phyloP scores from a whole-genome alignment of 1,140 invertebrate genomes.

The fruit fly (Drosophila melanogaster) region Release_6_plus_ISO1_MT NC_004354.4:19083001-19083500 shows the following conservation, averaged over 20 bases:
- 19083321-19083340: too few relatives aligned
- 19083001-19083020: conserved; percentile 94
- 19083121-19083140: conserved; percentile 97
- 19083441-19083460: background rate
- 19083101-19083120: conserved; percentile 92
- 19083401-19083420: conserved; percentile 10
- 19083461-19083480: conserved; percentile 2
- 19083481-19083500: conserved; percentile 37
- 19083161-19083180: background rate
- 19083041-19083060: conserved; percentile 94
- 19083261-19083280: too few relatives aligned
- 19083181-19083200: background rate
- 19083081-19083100: conserved; percentile 90
- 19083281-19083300: too few relatives aligned
- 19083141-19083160: conserved; percentile 84
- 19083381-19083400: background rate
- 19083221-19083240: too few relatives aligned
- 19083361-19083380: too few relatives aligned
- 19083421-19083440: background rate
- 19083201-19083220: too few relatives aligned
- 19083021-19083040: conserved; percentile 96
- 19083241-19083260: too few relatives aligned
- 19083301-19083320: too few relatives aligned
- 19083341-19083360: too few relatives aligned
- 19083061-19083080: conserved; percentile 94